phyloP scores from a whole-genome alignment of 2,888 invertebrate species.

The Stegana nigrithorax region DNA sequence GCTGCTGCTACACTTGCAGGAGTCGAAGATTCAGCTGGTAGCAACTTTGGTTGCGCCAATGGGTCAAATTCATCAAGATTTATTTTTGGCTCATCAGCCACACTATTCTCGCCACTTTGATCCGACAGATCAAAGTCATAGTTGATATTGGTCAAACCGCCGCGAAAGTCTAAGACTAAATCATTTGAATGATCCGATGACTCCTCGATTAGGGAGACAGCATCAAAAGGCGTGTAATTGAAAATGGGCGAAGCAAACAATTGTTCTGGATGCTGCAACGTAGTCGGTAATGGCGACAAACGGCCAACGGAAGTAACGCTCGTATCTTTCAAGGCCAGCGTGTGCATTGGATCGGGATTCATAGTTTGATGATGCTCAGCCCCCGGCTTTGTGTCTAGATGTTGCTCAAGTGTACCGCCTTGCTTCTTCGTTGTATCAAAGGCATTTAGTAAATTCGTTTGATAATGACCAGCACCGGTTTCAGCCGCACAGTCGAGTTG shows the following conservation, averaged over 20 bases:
- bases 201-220: conserved; percentile 71
- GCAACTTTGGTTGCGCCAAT: conserved; percentile 34
- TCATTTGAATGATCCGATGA: conserved; percentile 73
- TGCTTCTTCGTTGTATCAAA: conserved; percentile 34
- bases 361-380: background rate
- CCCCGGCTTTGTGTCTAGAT: conserved; percentile 2
- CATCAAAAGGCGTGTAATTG: conserved; percentile 71
- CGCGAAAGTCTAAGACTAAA: conserved; percentile 69
- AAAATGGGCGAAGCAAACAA: conserved; percentile 73
- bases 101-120: conserved; percentile 78
- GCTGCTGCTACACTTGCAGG: too few species aligned
- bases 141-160: conserved; percentile 77
- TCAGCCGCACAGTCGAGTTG: conserved; percentile 35
- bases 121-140: conserved; percentile 84
- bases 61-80: conserved; percentile 68
- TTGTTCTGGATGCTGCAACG: conserved; percentile 68
- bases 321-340: conserved; percentile 51
- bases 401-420: conserved; percentile 4
- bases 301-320: conserved; percentile 45
- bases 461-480: conserved; percentile 53
- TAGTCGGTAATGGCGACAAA: conserved; percentile 49
- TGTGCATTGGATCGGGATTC: conserved; percentile 30
- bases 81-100: conserved; percentile 71
- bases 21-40: conserved; percentile 12
- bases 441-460: conserved; percentile 59